Conservation (phyloP, 2,888 invertebrate species). For the Acheta domesticus region DNA sequence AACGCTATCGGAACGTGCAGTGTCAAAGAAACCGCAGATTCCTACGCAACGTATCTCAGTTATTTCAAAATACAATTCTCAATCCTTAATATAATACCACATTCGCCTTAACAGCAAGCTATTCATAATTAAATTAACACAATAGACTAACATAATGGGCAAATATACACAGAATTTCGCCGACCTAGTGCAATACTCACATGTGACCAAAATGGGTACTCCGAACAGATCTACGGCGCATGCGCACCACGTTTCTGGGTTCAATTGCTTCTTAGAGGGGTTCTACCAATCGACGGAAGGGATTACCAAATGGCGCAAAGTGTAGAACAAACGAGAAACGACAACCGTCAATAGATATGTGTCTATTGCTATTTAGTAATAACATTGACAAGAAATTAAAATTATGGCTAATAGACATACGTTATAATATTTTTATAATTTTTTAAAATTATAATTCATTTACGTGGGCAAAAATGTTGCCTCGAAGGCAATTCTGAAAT, state of each 20-base stretch:
- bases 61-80: neutral
- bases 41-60: slow-evolving; percentile 5
- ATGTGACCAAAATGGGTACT: slow-evolving; percentile 87
- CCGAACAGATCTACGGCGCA: slow-evolving; percentile 71
- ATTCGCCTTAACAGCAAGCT: neutral
- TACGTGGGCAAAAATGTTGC: too few relatives aligned
- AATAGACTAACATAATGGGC: neutral
- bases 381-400: too few relatives aligned
- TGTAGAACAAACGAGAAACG: neutral
- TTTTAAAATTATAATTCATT: too few relatives aligned
- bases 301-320: slow-evolving; percentile 18
- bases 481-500: too few relatives aligned
- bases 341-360: neutral
- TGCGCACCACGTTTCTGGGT: slow-evolving; percentile 58
- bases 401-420: too few relatives aligned
- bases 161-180: neutral
- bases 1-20: slow-evolving; percentile 44
- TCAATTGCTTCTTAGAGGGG: slow-evolving; percentile 36
- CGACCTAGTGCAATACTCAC: slow-evolving; percentile 63
- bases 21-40: slow-evolving; percentile 46
- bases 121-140: neutral
- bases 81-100: neutral
- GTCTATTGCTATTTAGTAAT: too few relatives aligned
- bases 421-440: too few relatives aligned
- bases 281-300: slow-evolving; percentile 29